Evolutionary conservation across 2,797 vertebrate species (phyloP).

Genomic region (Ibycter americanus): DNA sequence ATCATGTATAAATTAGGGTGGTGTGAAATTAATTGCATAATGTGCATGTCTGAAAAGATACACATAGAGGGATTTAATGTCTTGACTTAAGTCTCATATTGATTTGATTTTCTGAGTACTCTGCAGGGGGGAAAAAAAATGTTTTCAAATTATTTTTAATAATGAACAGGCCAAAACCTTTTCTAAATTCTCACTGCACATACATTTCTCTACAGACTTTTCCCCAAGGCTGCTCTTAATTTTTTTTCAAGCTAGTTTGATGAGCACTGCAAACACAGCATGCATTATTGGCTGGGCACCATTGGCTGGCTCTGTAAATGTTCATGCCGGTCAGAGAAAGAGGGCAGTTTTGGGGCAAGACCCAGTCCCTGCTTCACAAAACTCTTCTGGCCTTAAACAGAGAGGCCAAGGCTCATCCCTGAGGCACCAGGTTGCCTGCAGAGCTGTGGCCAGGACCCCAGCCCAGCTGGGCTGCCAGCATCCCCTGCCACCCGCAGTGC

Average conservation of each 20-base stretch:
- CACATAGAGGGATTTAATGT: neutral
- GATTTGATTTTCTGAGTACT: neutral
- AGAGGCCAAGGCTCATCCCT: neutral
- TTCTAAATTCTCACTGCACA: neutral
- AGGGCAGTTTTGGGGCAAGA: neutral
- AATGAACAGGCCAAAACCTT: neutral
- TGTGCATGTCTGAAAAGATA: neutral
- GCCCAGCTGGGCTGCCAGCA: rapidly evolving
- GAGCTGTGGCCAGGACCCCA: neutral
- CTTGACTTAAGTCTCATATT: neutral
- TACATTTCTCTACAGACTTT: neutral
- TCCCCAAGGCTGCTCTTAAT: neutral
- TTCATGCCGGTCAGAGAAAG: neutral
- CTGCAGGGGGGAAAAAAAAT: neutral
- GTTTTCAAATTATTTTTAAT: neutral
- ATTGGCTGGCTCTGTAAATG: neutral
- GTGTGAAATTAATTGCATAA: neutral
- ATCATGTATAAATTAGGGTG: neutral
- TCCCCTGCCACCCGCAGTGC: rapidly evolving
- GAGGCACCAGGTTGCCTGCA: neutral
- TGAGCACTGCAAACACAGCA: neutral
- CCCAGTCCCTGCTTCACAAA: neutral
- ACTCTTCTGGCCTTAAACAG: neutral
- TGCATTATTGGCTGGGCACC: too few species aligned
- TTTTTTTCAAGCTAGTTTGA: neutral